phyloP scores from a whole-genome alignment of 2,888 invertebrate genomes.

The Autographa gamma region DNA sequence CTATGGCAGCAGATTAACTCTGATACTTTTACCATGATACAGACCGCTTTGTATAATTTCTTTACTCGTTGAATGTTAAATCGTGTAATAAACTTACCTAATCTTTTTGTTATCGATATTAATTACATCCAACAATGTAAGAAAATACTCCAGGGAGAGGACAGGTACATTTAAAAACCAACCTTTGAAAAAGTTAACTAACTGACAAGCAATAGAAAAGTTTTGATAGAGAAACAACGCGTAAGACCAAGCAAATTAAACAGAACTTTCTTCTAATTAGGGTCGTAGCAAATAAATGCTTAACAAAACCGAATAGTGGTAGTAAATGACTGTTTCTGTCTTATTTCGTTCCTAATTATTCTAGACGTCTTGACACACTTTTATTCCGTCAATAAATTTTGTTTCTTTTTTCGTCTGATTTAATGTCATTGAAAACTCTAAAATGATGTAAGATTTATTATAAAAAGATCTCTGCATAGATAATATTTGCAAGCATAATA shows the following conservation, averaged over 20 bases:
- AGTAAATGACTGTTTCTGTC: not conserved
- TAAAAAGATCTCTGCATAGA: no score
- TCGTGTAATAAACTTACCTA: no score
- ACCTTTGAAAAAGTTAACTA: not conserved
- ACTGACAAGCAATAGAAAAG: not conserved
- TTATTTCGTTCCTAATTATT: not conserved
- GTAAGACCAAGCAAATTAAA: not conserved
- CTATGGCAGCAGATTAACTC: no score
- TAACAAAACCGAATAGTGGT: not conserved
- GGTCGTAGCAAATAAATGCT: slow-evolving; percentile 6
- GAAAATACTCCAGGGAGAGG: not conserved
- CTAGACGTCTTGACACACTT: not conserved
- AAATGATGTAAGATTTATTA: no score
- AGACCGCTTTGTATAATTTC: no score
- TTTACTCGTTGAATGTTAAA: no score
- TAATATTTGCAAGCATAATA: no score
- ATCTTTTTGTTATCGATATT: not conserved
- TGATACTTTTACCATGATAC: no score
- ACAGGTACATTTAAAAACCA: not conserved
- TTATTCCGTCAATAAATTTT: not conserved
- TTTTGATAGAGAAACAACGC: slow-evolving; percentile 5
- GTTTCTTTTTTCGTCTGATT: not conserved
- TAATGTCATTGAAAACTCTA: not conserved
- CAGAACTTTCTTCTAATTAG: slow-evolving; percentile 2
- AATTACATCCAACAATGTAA: not conserved